Conservation (phyloP, 2,113 vertebrate genomes). For the Oceanodroma tethys region DNA sequence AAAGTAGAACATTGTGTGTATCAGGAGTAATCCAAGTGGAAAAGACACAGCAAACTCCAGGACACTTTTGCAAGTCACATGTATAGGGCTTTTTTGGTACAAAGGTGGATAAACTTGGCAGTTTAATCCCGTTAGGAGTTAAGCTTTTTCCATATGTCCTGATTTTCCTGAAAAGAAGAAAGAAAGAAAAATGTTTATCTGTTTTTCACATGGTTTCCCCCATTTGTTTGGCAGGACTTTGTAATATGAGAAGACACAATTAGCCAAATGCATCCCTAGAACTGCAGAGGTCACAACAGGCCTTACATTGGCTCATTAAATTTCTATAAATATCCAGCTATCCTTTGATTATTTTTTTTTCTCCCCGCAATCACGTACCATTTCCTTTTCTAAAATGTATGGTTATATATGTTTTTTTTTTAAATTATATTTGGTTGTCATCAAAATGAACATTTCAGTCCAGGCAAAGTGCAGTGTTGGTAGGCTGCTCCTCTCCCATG, state of each 20-base stretch:
- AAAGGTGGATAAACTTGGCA: conserved; percentile 36
- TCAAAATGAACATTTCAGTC: not conserved
- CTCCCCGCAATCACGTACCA: not conserved
- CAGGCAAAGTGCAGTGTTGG: not conserved
- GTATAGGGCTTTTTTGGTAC: not conserved
- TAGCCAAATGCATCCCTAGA: not conserved
- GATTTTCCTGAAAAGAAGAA: conserved; percentile 56
- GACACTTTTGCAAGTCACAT: conserved; percentile 15
- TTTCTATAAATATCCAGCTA: not conserved
- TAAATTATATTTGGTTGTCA: not conserved
- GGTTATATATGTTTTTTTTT: not conserved
- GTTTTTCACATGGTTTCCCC: conserved; percentile 33
- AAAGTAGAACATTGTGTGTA: not conserved
- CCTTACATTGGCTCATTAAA: not conserved
- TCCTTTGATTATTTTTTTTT: not conserved
- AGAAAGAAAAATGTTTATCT: conserved; percentile 5
- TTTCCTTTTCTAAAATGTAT: not conserved
- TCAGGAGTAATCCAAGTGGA: conserved; percentile 4
- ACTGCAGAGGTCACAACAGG: conserved; percentile 25
- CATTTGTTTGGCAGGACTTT: not conserved
- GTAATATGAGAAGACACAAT: not conserved
- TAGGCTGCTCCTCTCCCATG: not conserved
- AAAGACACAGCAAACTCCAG: not conserved
- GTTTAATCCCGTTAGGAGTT: not conserved
- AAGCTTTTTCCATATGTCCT: conserved; percentile 49